Evolutionary conservation across 2,113 vertebrate species (phyloP).

Genomic region (Heloderma charlesbogerti): DNA sequence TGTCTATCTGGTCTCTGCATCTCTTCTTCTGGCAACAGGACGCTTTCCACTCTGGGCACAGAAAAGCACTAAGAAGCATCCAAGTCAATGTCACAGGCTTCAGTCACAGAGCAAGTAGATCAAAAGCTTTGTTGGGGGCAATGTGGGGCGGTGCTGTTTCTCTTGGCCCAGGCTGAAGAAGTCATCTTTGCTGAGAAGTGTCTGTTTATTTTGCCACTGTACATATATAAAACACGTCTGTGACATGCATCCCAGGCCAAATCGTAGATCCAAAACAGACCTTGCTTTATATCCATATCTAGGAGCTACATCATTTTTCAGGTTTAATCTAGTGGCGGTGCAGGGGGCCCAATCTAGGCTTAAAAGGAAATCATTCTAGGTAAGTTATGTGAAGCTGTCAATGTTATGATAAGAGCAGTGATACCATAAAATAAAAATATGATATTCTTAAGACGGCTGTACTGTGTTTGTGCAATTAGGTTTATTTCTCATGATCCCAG

Average conservation of each 20-base stretch:
- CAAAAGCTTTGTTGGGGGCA: not conserved
- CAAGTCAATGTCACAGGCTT: conserved; percentile 3
- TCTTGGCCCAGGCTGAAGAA: conserved; percentile 21
- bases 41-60: conserved; percentile 22
- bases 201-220: conserved; percentile 26
- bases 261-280: not conserved
- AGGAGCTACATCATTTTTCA: too few relatives aligned
- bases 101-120: not conserved
- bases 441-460: too few relatives aligned
- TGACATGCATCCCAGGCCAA: not conserved
- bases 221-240: conserved; percentile 3
- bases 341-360: too few relatives aligned
- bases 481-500: too few relatives aligned
- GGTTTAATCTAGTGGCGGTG: too few relatives aligned
- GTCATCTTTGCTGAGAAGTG: conserved; percentile 38
- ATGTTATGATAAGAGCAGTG: too few relatives aligned
- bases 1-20: conserved; percentile 2
- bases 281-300: too few relatives aligned
- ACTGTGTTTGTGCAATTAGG: too few relatives aligned
- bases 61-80: not conserved
- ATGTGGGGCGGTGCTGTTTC: not conserved
- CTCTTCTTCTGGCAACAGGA: not conserved
- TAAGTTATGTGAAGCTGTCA: too few relatives aligned
- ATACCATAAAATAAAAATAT: too few relatives aligned
- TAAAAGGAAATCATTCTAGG: too few relatives aligned